Evolutionary conservation across 2,113 vertebrate species (phyloP), one percentile per base, ranked within the genome.

Genomic region (Chroicocephalus ridibundus): DNA sequence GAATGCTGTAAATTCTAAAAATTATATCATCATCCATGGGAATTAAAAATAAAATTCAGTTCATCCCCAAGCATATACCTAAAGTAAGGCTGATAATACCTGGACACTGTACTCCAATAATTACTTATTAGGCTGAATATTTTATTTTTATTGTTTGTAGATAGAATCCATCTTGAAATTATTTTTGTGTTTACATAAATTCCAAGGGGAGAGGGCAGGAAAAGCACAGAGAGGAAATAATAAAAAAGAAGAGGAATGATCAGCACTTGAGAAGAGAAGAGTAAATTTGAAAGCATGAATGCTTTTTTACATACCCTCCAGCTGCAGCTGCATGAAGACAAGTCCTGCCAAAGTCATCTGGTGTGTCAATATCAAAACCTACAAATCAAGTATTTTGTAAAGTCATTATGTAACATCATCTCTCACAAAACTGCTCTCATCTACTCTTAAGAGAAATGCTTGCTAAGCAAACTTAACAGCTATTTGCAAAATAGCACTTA

Each of bases 281-380:
- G 52, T 52, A 87, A 89, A 79, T 55, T 51, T 6, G 26, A 82
- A 77, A 64, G 74, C 77, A 76, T 52, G 46, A 95, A 70, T 66
- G 46, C 19, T 90, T 58, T 91, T 75, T 96, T 96, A 98, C 99
- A 97, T 97, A 99, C 99, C 99, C 99, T 98, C 99, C 99, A 98
- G 99, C 99, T 96, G 99, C 99, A 92, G 99, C 99, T 93, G 99
- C 99, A 87, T 99, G 99, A 98, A 99, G 99, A 98, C 99, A 99
- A 93, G 99, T 99, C 97, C 99, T 99, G 95, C 99, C 99, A 97
- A 99, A 99, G 97, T 99, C 99, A 98, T 99, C 99, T 82, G 99
- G 98, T n/a, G 99, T 99, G 96, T 99, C 99, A 78, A 99, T 98
- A 96, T 99, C 99, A 98, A 99, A 99, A 94, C 99, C 99, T 99